phyloP scores from a whole-genome alignment of 2,113 vertebrate species.

The rabbit (Oryctolagus cuniculus) region DNA sequence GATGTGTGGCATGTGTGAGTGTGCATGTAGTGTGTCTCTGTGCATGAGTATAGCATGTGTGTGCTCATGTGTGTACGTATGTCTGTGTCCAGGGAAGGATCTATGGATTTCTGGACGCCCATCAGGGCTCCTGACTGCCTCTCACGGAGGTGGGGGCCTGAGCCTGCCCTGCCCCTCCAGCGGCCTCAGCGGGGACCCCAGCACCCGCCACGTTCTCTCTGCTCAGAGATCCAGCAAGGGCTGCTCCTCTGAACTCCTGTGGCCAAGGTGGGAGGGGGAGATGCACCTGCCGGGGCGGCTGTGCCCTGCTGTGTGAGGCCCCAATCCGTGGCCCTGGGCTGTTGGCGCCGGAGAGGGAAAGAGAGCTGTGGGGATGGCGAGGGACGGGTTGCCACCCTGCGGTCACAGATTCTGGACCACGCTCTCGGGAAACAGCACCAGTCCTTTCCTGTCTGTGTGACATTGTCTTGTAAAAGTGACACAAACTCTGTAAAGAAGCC shows the following conservation, averaged over 20 bases:
- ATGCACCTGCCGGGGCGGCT: no score
- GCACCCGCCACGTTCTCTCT: fast-evolving
- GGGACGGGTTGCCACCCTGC: background rate
- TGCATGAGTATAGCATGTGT: background rate
- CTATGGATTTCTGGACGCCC: background rate
- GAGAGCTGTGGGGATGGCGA: no score
- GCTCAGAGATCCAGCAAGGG: no score
- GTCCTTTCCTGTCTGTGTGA: background rate
- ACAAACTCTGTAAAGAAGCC: background rate
- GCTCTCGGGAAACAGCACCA: background rate
- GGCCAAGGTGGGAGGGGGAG: background rate
- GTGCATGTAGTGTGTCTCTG: background rate
- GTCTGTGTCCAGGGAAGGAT: fast-evolving
- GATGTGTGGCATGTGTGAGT: background rate
- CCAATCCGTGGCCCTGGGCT: no score
- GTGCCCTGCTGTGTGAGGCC: no score
- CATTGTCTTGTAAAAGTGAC: background rate
- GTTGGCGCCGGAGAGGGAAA: no score
- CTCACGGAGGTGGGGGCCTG: background rate
- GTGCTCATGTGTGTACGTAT: background rate
- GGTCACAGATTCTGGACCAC: fast-evolving
- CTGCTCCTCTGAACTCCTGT: background rate
- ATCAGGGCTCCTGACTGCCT: background rate
- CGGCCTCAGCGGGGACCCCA: fast-evolving
- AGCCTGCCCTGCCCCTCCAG: background rate